A percentile compares a stretch with the other conserved stretches of the same genome.
phyloP scores from a whole-genome alignment of 2,888 invertebrate genomes.

The Zygogramma bicolorata region DNA sequence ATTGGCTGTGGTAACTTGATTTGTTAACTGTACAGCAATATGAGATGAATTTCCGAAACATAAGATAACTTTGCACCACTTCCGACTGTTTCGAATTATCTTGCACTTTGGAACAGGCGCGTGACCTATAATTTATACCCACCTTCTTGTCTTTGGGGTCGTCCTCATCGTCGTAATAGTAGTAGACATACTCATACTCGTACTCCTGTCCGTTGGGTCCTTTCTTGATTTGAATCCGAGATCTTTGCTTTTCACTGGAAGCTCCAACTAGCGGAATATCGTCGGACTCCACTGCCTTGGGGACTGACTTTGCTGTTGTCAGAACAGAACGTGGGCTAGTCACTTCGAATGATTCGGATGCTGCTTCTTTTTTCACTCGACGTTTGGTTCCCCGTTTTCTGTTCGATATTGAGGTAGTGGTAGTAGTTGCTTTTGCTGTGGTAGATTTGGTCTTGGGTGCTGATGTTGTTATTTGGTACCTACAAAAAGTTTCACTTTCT shows the following conservation, averaged over 20 bases:
- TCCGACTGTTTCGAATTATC: no score
- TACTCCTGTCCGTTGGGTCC: constrained; percentile 92
- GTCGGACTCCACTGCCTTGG: constrained; percentile 54
- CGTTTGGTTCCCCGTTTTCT: constrained; percentile 38
- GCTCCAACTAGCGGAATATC: constrained; percentile 66
- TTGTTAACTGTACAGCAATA: no score
- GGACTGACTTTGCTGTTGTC: constrained; percentile 66
- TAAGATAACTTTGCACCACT: no score
- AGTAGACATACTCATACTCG: constrained; percentile 92
- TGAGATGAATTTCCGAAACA: no score
- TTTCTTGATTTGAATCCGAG: constrained; percentile 85
- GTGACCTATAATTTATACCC: no score
- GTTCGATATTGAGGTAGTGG: constrained; percentile 30
- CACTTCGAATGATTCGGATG: constrained; percentile 58
- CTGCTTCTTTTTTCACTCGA: constrained; percentile 58
- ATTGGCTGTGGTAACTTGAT: no score
- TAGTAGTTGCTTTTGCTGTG: constrained; percentile 26
- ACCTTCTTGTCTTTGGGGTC: constrained; percentile 62
- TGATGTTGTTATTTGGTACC: constrained; percentile 59
- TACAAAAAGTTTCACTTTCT: constrained; percentile 30
- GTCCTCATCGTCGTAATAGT: constrained; percentile 87
- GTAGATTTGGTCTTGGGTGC: constrained; percentile 49
- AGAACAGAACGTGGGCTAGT: constrained; percentile 72
- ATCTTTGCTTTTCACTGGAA: constrained; percentile 77
- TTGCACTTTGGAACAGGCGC: no score